Percentiles rank a stretch among this genome's conserved stretches.
phyloP scores from a whole-genome alignment of 2,888 invertebrate species.

The Anthophora plumipes region DNA sequence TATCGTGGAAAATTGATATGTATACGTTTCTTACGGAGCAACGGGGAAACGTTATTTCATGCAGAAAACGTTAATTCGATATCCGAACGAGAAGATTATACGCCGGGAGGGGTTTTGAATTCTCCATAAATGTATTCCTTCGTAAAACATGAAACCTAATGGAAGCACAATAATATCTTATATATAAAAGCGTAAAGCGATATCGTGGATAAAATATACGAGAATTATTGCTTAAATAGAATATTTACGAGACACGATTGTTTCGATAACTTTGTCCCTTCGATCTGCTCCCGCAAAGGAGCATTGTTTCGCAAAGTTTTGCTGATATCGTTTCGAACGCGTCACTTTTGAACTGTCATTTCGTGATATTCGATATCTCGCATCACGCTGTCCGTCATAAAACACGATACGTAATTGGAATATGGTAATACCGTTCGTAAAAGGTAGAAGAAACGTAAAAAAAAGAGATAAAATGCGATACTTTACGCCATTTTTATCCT shows the following conservation, averaged over 20 bases:
- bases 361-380: not conserved
- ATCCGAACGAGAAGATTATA: not conserved
- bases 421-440: not conserved
- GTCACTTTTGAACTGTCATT: not conserved
- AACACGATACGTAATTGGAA: conserved; percentile 6
- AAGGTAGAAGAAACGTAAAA: not conserved
- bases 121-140: conserved; percentile 1
- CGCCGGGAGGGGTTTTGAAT: not conserved
- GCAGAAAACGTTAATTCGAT: conserved; percentile 5
- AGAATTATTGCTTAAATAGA: no score
- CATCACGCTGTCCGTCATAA: conserved; percentile 1
- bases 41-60: not conserved
- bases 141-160: conserved; percentile 19
- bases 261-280: no score
- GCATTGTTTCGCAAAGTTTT: not conserved
- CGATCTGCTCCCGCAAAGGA: no score
- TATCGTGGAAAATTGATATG: not conserved
- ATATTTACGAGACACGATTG: no score
- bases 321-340: not conserved
- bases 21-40: not conserved
- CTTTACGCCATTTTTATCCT: not conserved
- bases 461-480: not conserved
- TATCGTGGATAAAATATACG: not conserved
- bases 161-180: not conserved
- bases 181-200: conserved; percentile 2